Percentiles rank a stretch among this genome's conserved stretches.
These are phyloP conservation scores for Cacoxenus indagator DNA, from an alignment of 2,888 invertebrate genomes.

Conservation along the genomic window DNA sequence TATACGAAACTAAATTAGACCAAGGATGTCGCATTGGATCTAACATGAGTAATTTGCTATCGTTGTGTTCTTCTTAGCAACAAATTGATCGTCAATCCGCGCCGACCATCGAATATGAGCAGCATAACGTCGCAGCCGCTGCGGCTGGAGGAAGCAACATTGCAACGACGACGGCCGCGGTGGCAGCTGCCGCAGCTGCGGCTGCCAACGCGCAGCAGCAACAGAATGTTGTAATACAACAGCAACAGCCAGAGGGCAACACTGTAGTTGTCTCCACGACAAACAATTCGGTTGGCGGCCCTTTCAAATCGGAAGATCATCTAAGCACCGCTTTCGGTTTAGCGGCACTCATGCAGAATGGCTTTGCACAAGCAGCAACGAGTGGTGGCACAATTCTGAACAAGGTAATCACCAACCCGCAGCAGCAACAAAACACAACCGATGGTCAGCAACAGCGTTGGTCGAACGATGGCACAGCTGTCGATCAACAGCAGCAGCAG, in stretches of 20 bases:
- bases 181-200: slow-evolving; percentile 46
- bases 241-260: slow-evolving; percentile 51
- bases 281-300: slow-evolving; percentile 55
- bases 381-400: slow-evolving; percentile 72
- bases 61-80: slow-evolving; percentile 43
- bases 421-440: slow-evolving; percentile 48
- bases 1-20: no score
- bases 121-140: slow-evolving; percentile 54
- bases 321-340: slow-evolving; percentile 80
- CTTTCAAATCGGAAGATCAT: slow-evolving; percentile 80
- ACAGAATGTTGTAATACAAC: slow-evolving; percentile 51
- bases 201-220: slow-evolving; percentile 48
- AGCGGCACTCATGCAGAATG: slow-evolving; percentile 79
- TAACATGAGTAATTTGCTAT: no score
- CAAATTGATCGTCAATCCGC: slow-evolving; percentile 70
- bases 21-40: no score
- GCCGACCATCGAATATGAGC: slow-evolving; percentile 71
- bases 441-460: slow-evolving; percentile 59
- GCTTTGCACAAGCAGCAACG: slow-evolving; percentile 72
- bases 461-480: slow-evolving; percentile 48
- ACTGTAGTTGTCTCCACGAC: slow-evolving; percentile 59
- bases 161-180: slow-evolving; percentile 54
- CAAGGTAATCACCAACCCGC: slow-evolving; percentile 53
- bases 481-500: slow-evolving; percentile 41
- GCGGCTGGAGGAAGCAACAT: slow-evolving; percentile 45